phyloP scores from a whole-genome alignment of 2,113 vertebrate genomes.

The Protobothrops mucrosquamatus region DNA sequence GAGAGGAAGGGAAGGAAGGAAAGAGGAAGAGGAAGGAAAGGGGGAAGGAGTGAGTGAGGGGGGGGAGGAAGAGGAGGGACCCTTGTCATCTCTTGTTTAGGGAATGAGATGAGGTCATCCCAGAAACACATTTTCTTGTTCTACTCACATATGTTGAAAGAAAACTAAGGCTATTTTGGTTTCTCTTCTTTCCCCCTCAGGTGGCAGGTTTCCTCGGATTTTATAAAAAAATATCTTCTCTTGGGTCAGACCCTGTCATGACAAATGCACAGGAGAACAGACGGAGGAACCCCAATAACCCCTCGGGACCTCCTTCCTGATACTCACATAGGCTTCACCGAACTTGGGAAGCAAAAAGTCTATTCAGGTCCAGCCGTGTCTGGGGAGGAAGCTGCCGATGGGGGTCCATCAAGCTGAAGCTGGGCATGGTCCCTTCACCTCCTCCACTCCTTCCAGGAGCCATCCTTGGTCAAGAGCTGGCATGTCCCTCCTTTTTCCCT shows the following conservation, averaged over 20 bases:
- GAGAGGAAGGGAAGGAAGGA: background rate
- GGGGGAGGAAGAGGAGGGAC: background rate
- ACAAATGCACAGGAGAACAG: conserved; percentile 43
- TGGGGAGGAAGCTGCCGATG: conserved; percentile 22
- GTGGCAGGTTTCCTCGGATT: background rate
- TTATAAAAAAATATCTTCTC: background rate
- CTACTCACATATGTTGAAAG: background rate
- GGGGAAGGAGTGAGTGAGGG: too few relatives aligned
- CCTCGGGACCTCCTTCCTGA: background rate
- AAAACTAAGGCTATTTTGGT: background rate
- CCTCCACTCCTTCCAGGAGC: accelerated
- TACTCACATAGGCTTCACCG: conserved; percentile 22
- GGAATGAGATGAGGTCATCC: background rate
- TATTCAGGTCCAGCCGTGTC: background rate
- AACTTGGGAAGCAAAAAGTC: conserved; percentile 49
- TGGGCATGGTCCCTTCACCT: background rate
- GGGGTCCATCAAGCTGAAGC: background rate
- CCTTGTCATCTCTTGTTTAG: background rate
- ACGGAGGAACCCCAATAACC: background rate
- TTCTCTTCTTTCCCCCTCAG: background rate
- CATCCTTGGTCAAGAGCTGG: background rate
- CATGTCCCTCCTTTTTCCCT: too few relatives aligned
- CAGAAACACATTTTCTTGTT: background rate
- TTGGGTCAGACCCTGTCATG: conserved; percentile 22
- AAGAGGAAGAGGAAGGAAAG: background rate